Evolutionary conservation across 2,888 invertebrate genomes (phyloP).

Genomic region (Acrobasis consociella): DNA sequence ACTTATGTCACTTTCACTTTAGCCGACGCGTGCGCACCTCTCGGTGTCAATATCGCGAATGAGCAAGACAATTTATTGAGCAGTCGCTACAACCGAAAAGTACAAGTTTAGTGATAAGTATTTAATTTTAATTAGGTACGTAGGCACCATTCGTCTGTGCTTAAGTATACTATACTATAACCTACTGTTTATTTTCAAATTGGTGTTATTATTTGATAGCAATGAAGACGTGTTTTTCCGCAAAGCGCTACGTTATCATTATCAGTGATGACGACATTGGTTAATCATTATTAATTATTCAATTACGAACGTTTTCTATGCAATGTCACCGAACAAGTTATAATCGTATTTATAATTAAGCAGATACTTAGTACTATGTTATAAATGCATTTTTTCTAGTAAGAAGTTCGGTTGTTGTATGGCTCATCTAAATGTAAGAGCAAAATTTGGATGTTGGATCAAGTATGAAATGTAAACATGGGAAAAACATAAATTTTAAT

Average conservation of each 20-base stretch:
- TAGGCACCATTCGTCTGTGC: conserved; percentile 11
- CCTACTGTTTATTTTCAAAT: conserved; percentile 8
- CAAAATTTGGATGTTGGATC: too few species aligned
- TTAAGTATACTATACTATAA: not conserved
- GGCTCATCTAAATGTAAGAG: too few species aligned
- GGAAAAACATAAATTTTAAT: too few species aligned
- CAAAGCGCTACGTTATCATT: not conserved
- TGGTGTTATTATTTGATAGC: not conserved
- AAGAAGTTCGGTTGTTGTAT: too few species aligned
- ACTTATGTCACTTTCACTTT: conserved; percentile 42
- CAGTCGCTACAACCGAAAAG: conserved; percentile 7
- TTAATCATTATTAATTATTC: conserved; percentile 2
- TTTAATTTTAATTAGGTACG: conserved; percentile 28
- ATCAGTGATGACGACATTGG: not conserved
- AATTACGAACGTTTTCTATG: not conserved
- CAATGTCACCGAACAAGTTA: not conserved
- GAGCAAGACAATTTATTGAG: conserved; percentile 41
- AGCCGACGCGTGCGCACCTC: conserved; percentile 50
- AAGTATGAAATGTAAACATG: too few species aligned
- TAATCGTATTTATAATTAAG: not conserved
- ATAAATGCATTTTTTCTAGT: not conserved
- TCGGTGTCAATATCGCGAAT: conserved; percentile 54
- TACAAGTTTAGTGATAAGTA: conserved; percentile 29
- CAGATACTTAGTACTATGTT: not conserved
- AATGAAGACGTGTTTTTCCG: conserved; percentile 3